These are phyloP conservation scores for Kryptolebias marmoratus DNA, from an alignment of 2,113 vertebrate species.

Conservation along the genomic window DNA sequence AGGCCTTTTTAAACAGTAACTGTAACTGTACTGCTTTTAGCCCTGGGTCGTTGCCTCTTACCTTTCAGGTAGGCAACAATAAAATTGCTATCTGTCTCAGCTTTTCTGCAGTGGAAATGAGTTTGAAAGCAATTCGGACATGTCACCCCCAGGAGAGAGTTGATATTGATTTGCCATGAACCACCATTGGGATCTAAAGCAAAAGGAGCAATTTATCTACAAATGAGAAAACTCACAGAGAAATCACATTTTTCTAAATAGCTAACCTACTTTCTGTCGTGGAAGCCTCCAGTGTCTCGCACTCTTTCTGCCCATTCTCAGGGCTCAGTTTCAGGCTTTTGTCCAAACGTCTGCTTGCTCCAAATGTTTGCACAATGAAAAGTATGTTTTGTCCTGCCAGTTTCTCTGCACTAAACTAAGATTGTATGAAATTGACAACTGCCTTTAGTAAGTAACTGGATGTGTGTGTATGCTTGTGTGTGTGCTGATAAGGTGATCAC, in stretches of 20 bases:
- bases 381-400: conserved; percentile 39
- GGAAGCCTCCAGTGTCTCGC: conserved; percentile 64
- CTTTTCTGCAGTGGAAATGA: conserved; percentile 74
- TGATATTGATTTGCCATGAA: conserved; percentile 80
- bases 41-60: conserved; percentile 62
- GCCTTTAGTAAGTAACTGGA: conserved; percentile 44
- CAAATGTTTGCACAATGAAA: conserved; percentile 59
- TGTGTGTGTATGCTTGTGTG: conserved; percentile 21
- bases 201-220: conserved; percentile 78
- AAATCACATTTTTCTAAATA: conserved; percentile 80
- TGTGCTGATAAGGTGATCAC: conserved; percentile 19
- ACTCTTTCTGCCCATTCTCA: conserved; percentile 47
- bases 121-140: conserved; percentile 81
- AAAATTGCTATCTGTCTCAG: conserved; percentile 68
- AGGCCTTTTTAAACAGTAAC: conserved; percentile 4
- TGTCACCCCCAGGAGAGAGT: conserved; percentile 74
- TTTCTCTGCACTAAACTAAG: conserved; percentile 34
- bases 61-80: conserved; percentile 69
- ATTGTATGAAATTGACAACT: conserved; percentile 38
- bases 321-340: conserved; percentile 53
- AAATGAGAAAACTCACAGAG: conserved; percentile 73
- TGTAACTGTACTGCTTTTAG: conserved; percentile 56
- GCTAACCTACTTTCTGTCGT: conserved; percentile 78
- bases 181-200: conserved; percentile 71
- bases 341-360: conserved; percentile 65